Evolutionary conservation across 2,888 invertebrate genomes (phyloP).

Genomic region (Phaedon cochleariae): DNA sequence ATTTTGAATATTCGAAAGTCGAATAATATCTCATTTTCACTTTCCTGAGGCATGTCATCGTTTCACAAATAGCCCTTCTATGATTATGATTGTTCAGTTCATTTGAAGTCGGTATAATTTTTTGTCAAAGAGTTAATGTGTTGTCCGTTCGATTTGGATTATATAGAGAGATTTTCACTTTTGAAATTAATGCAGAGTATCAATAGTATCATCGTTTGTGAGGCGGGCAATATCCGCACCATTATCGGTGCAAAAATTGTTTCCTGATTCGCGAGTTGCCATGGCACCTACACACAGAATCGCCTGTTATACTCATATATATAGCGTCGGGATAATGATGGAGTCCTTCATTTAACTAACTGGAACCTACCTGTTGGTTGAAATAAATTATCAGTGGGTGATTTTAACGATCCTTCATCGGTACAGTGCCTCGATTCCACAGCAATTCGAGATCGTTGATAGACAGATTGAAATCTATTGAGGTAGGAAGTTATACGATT

Average conservation of each 20-base stretch:
- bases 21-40: no score
- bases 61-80: no score
- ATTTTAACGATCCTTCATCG: constrained; percentile 30
- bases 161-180: no score
- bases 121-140: no score
- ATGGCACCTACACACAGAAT: constrained; percentile 30
- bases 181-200: no score
- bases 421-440: constrained; percentile 7
- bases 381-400: constrained; percentile 12
- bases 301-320: constrained; percentile 18
- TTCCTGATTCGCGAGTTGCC: constrained; percentile 28
- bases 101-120: no score
- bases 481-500: no score
- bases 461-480: no score
- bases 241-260: constrained; percentile 14
- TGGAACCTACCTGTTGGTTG: constrained; percentile 31
- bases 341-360: constrained; percentile 18
- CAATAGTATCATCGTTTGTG: background rate
- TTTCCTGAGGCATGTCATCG: no score
- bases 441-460: background rate
- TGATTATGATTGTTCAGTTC: no score
- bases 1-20: no score
- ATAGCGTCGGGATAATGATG: constrained; percentile 26
- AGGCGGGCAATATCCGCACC: background rate
- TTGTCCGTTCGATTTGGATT: no score